phyloP scores from a whole-genome alignment of 1,140 invertebrate species.

The Ladona fulva region DNA sequence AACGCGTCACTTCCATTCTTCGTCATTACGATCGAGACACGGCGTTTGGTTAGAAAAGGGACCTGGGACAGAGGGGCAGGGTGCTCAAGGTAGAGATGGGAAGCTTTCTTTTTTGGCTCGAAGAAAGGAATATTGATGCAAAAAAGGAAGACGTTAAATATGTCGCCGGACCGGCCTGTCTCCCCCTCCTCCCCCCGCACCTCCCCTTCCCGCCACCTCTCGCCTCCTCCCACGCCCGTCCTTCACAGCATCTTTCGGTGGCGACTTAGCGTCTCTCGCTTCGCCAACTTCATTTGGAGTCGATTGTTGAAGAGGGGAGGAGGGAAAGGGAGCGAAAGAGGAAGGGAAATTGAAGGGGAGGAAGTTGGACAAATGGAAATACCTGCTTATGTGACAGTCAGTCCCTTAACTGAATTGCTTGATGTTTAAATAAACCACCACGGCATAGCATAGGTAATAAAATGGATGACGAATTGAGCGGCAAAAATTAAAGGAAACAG shows the following conservation, averaged over 20 bases:
- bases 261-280: conserved; percentile 6
- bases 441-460: too few relatives aligned
- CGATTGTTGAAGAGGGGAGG: not conserved
- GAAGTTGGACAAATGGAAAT: not conserved
- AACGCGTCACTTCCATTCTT: not conserved
- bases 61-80: too few relatives aligned
- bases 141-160: not conserved
- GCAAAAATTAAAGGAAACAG: too few relatives aligned
- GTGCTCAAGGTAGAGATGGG: not conserved
- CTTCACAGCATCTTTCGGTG: not conserved
- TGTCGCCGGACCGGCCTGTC: not conserved
- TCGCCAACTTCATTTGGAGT: not conserved
- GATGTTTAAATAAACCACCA: too few relatives aligned
- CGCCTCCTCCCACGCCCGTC: not conserved
- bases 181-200: not conserved
- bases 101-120: not conserved
- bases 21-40: not conserved
- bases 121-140: not conserved
- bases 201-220: not conserved
- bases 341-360: not conserved
- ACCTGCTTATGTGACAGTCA: too few relatives aligned
- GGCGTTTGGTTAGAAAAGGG: not conserved
- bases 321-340: not conserved
- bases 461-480: too few relatives aligned
- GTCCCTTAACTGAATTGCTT: too few relatives aligned